Conservation (phyloP, 1,140 invertebrate species). For the Cydia amplana region DNA sequence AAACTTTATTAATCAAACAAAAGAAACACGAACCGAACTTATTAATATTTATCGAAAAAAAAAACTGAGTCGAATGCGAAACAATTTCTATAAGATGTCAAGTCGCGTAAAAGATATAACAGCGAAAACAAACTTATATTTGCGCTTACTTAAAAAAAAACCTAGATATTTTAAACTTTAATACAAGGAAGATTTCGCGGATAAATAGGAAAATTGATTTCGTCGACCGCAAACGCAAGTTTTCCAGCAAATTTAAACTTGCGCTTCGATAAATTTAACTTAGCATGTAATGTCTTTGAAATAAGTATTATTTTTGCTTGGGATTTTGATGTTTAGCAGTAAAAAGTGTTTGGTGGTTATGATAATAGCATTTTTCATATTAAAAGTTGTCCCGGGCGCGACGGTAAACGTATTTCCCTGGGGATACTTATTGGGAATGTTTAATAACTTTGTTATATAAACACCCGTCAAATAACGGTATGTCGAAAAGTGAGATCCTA, state of each 20-base stretch:
- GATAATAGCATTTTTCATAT: conserved; percentile 78
- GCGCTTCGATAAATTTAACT: not conserved
- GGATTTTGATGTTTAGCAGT: not conserved
- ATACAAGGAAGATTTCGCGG: conserved; percentile 31
- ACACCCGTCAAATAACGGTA: conserved; percentile 2
- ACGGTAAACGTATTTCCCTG: conserved; percentile 25
- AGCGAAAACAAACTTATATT: conserved; percentile 37
- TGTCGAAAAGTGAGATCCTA: not conserved
- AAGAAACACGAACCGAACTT: conserved; percentile 58
- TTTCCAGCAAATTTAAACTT: conserved; percentile 32
- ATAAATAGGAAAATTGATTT: conserved; percentile 15
- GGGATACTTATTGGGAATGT: conserved; percentile 32
- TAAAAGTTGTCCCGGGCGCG: conserved; percentile 60
- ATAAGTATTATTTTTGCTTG: conserved; percentile 45
- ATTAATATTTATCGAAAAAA: conserved; percentile 77
- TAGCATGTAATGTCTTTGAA: conserved; percentile 31
- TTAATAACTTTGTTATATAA: conserved; percentile 22
- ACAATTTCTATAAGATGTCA: conserved; percentile 71
- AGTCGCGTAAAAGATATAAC: conserved; percentile 61
- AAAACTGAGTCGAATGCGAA: conserved; percentile 68
- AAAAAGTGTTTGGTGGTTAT: conserved; percentile 49
- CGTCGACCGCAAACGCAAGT: conserved; percentile 18
- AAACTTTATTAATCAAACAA: conserved; percentile 74
- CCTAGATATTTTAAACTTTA: conserved; percentile 39
- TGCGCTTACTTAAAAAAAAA: conserved; percentile 30